A percentile compares a stretch with the other conserved stretches of the same genome.
These are phyloP conservation scores for Cordilura impudica DNA, from an alignment of 2,888 invertebrate species.

Conservation along the genomic window DNA sequence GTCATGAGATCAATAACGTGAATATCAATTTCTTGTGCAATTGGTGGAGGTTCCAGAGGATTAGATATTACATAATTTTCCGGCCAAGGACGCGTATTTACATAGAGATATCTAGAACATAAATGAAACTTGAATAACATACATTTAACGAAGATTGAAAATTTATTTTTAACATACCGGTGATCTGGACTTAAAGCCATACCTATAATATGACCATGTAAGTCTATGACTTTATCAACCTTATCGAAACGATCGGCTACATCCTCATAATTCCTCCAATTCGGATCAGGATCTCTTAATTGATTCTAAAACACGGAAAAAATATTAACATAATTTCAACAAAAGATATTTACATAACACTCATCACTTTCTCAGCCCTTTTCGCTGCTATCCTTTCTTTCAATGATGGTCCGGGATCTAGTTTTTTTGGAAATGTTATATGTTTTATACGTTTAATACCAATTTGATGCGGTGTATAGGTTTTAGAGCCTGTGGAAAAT, in stretches of 20 bases:
- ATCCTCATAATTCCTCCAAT: conserved; percentile 84
- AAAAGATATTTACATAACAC: neutral
- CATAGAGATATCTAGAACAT: conserved; percentile 84
- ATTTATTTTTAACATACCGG: conserved; percentile 77
- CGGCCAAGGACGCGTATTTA: conserved; percentile 91
- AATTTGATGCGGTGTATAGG: conserved; percentile 91
- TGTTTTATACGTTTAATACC: conserved; percentile 87
- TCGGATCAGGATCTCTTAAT: conserved; percentile 80
- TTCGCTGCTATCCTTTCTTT: conserved; percentile 83
- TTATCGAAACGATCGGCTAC: conserved; percentile 85
- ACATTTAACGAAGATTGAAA: neutral
- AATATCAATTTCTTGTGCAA: conserved; percentile 91
- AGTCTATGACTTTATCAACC: conserved; percentile 88
- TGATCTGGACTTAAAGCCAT: conserved; percentile 92
- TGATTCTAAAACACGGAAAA: conserved; percentile 67
- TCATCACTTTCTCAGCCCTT: conserved; percentile 77
- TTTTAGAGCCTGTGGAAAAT: conserved; percentile 89
- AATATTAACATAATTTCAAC: neutral
- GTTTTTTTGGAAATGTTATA: conserved; percentile 83
- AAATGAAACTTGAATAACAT: no score
- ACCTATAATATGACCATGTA: conserved; percentile 92
- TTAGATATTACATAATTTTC: conserved; percentile 85
- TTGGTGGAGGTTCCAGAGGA: conserved; percentile 88
- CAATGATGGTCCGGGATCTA: conserved; percentile 84
- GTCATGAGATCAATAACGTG: conserved; percentile 90